A percentile compares a stretch with the other conserved stretches of the same genome.
Conservation (phyloP, 2,888 invertebrate genomes). For the Drosophila putrida region DNA sequence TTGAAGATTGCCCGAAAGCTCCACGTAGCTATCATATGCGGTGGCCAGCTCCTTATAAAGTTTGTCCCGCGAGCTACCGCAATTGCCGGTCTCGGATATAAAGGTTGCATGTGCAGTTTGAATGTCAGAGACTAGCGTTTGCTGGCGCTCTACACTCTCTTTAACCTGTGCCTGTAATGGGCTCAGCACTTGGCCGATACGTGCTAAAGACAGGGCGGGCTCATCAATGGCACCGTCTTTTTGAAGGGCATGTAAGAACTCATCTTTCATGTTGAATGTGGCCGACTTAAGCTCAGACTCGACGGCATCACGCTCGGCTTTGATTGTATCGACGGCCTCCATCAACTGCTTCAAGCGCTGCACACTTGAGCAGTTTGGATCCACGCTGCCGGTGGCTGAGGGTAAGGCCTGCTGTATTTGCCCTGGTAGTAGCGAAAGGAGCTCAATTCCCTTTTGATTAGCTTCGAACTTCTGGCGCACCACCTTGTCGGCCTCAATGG, state of each 20-base stretch:
- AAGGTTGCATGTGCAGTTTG: constrained; percentile 86
- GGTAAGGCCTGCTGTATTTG: constrained; percentile 91
- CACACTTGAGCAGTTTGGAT: constrained; percentile 88
- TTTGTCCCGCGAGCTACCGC: constrained; percentile 89
- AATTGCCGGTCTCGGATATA: constrained; percentile 88
- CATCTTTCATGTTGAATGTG: constrained; percentile 92
- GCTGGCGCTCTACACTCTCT: constrained; percentile 91
- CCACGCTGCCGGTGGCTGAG: constrained; percentile 87
- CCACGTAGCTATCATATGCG: constrained; percentile 96
- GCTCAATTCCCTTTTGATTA: constrained; percentile 91
- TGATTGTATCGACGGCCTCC: constrained; percentile 93
- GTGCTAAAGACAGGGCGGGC: constrained; percentile 89
- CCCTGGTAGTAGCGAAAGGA: constrained; percentile 91
- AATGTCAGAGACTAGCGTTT: constrained; percentile 89
- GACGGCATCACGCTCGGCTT: constrained; percentile 95
- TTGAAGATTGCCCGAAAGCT: constrained; percentile 94
- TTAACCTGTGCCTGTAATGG: constrained; percentile 92
- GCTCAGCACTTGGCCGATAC: constrained; percentile 90
- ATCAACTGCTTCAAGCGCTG: constrained; percentile 90
- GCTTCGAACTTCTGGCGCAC: constrained; percentile 94
- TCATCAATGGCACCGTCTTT: constrained; percentile 93
- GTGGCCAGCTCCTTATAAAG: constrained; percentile 94
- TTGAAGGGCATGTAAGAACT: constrained; percentile 91
- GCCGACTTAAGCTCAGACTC: constrained; percentile 94
- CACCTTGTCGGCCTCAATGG: constrained; percentile 92